Evolutionary conservation across 2,797 vertebrate species (phyloP), one percentile per base, ranked within the genome.

Genomic region (Microctenopoma stevenorrisi): DNA sequence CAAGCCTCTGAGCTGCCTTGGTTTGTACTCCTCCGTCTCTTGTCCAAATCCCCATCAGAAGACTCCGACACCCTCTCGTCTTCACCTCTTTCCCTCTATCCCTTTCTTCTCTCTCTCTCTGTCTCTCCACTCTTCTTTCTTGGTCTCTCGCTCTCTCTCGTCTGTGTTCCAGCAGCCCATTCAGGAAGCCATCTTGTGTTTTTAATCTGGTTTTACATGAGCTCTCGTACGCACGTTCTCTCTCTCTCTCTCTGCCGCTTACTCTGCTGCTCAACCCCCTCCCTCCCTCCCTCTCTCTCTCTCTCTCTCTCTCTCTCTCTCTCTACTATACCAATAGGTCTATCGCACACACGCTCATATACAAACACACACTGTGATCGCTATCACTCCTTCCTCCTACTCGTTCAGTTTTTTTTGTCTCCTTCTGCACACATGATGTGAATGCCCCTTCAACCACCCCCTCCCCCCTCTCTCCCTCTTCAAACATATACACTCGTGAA

Each of bases 101-200:
- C 75, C 79, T 79, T 80, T 82, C 80, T 84, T 77, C 69, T 80
- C 46, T 81, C 67, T 87, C 70, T 76, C 76, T 71, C 76, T 79
- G 56, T 83, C 78, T 78, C 81, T 76, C 75, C 84, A 74, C 86
- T 85, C 79, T 86, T 83, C 86, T 82, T 79, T 83, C 80, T 81
- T 59, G 13, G 58, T 80, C 86, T 78, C 75, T 71, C 75, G 61
- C 63, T 75, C 71, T 89, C 85, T 82, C 75, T 88, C 75, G 84
- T 86, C 89, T 88, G 92, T 89, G 82, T 81, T 91, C 85, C 86
- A 86, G 81, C 89, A 86, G 88, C 88, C 92, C 93, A 94, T 95
- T 95, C 93, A 95, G 94, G 94, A 94, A 94, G 94, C 94, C 94
- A 95, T 95, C 94, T 94, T 95, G 94, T 93, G 94, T 93, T 92